phyloP scores from a whole-genome alignment of 2,113 vertebrate genomes.

The Forbesichthys papilliferus region DNA sequence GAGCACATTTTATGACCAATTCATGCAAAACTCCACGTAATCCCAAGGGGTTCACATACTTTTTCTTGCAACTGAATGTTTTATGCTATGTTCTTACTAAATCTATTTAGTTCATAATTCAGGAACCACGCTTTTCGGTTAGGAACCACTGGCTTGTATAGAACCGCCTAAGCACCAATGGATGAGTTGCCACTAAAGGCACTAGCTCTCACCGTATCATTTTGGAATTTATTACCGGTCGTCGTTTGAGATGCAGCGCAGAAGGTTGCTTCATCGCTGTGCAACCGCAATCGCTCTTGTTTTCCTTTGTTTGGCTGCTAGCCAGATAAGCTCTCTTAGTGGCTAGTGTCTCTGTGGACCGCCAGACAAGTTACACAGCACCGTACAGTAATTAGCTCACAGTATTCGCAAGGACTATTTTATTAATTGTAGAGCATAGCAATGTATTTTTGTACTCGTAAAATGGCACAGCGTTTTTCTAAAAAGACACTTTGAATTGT shows the following conservation, averaged over 20 bases:
- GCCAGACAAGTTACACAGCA: constrained; percentile 26
- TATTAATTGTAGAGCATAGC: constrained; percentile 50
- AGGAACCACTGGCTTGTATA: too few species aligned
- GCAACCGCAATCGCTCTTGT: not conserved
- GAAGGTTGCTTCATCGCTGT: not conserved
- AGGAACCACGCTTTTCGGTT: too few species aligned
- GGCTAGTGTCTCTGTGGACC: not conserved
- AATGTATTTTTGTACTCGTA: constrained; percentile 71
- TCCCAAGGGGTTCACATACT: too few species aligned
- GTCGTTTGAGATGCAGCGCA: constrained; percentile 21
- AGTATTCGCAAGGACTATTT: constrained; percentile 57
- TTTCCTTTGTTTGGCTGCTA: constrained; percentile 7
- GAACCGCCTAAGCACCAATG: too few species aligned
- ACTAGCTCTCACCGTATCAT: not conserved
- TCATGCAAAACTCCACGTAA: too few species aligned
- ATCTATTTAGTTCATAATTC: too few species aligned
- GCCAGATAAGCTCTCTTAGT: not conserved
- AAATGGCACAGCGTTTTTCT: constrained; percentile 56
- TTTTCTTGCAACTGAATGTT: too few species aligned
- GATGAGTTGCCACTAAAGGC: too few species aligned
- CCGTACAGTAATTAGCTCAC: constrained; percentile 20
- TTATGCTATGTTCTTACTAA: too few species aligned
- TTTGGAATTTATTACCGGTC: not conserved
- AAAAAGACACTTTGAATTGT: constrained; percentile 45
- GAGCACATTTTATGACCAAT: too few species aligned